Base-by-base conservation (phyloP, 2,888 invertebrate genomes). In the Lepidochitona cinerea region DNA sequence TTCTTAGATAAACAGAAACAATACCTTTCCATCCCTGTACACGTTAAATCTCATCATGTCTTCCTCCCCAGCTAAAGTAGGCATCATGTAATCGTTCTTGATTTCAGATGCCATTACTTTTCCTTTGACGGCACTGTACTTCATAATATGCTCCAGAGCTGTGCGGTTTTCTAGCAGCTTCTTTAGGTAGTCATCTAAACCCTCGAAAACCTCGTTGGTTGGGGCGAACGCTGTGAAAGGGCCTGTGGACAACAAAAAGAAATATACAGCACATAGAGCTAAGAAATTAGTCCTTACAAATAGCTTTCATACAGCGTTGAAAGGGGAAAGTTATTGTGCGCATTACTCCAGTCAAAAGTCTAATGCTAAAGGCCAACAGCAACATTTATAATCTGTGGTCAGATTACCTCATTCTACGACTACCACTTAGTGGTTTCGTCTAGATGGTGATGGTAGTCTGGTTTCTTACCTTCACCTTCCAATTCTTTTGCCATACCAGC, bases 401-500 rank as follows among this genome's bases (percentile, higher is more conserved):
- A n/a, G n/a, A n/a, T n/a, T n/a, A n/a, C n/a, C n/a, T n/a, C n/a
- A n/a, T n/a, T n/a, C n/a, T n/a, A n/a, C n/a, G n/a, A n/a, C n/a
- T n/a, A n/a, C n/a, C n/a, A n/a, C n/a, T n/a, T n/a, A n/a, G n/a
- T n/a, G n/a, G n/a, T n/a, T n/a, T n/a, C n/a, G n/a, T n/a, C n/a
- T n/a, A n/a, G n/a, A n/a, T n/a, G n/a, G n/a, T n/a, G n/a, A n/a
- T n/a, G n/a, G n/a, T n/a, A n/a, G n/a, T n/a, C n/a, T n/a, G n/a
- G n/a, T n/a, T n/a, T n/a, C n/a, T n/a, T n/a, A 49, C 49, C 49
- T 7, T 18, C 3, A 1, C n/a, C 23, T 49, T 49, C 49, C 23
- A 49, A 49, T 49, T 49, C 1, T 23, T 2, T 1, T 1, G 54
- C 79, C 0, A 83, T 75, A 1, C 71, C 71, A 3, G 83, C 81